phyloP scores from a whole-genome alignment of 2,888 invertebrate genomes.

The Acleris literana region DNA sequence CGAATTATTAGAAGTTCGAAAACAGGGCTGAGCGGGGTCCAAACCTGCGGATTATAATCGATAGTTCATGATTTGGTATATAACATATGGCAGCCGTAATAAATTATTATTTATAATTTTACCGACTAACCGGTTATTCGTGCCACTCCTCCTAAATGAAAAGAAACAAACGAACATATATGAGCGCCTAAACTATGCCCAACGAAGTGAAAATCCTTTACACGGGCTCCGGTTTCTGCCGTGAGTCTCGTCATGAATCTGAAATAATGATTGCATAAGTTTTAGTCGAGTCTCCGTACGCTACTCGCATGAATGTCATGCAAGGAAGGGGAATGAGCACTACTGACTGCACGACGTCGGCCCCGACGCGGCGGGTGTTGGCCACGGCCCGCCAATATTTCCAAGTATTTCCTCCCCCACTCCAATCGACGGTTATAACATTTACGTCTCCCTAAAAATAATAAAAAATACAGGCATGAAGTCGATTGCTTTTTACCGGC shows the following conservation, averaged over 20 bases:
- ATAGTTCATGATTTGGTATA: background rate
- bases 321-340: background rate
- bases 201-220: constrained; percentile 79
- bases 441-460: constrained; percentile 82
- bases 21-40: constrained; percentile 87
- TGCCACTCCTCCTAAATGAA: constrained; percentile 71
- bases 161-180: constrained; percentile 82
- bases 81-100: background rate
- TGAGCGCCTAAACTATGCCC: constrained; percentile 87
- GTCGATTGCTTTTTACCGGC: no score
- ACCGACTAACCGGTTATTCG: constrained; percentile 76
- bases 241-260: constrained; percentile 80
- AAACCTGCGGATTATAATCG: constrained; percentile 67
- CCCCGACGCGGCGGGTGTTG: constrained; percentile 83
- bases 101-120: background rate
- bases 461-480: background rate
- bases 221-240: constrained; percentile 59
- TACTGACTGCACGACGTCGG: constrained; percentile 75
- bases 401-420: constrained; percentile 83
- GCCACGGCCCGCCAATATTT: constrained; percentile 85
- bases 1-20: constrained; percentile 65
- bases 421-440: constrained; percentile 86
- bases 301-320: background rate
- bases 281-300: no score
- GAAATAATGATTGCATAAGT: constrained; percentile 11